Conservation (phyloP, 2,113 vertebrate species). For the Equus przewalskii region DNA sequence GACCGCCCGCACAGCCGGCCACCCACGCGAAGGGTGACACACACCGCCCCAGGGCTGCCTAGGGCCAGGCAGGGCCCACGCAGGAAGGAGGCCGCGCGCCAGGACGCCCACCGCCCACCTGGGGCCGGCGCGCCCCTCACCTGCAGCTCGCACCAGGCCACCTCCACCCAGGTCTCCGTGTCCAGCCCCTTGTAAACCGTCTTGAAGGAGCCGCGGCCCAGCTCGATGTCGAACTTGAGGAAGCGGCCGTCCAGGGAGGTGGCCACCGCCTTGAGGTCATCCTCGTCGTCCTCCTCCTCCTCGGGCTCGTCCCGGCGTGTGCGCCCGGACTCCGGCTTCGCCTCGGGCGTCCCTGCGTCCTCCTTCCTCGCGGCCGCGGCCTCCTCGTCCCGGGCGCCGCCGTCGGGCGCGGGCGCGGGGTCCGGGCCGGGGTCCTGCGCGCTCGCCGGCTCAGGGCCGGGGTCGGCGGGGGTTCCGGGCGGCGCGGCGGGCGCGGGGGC, state of each 20-base stretch:
- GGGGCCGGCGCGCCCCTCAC: slow-evolving; percentile 86
- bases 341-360: slow-evolving; percentile 71
- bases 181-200: slow-evolving; percentile 99
- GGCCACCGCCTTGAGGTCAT: slow-evolving; percentile 96
- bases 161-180: slow-evolving; percentile 99
- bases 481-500: background rate
- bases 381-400: slow-evolving; percentile 51
- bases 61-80: background rate
- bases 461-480: background rate
- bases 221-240: slow-evolving; percentile 99
- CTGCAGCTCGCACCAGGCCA: slow-evolving; percentile 99
- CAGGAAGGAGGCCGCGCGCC: background rate
- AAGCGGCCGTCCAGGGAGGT: slow-evolving; percentile 97
- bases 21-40: slow-evolving; percentile 51
- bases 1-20: background rate
- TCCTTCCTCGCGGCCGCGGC: slow-evolving; percentile 84
- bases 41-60: background rate
- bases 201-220: slow-evolving; percentile 98
- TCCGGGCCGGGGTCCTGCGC: too few species aligned
- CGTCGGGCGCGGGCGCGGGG: background rate
- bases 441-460: too few species aligned
- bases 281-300: slow-evolving; percentile 96
- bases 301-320: slow-evolving; percentile 89
- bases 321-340: slow-evolving; percentile 85
- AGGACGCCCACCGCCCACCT: background rate